Conservation (phyloP, 2,113 vertebrate species). For the Apus apus region DNA sequence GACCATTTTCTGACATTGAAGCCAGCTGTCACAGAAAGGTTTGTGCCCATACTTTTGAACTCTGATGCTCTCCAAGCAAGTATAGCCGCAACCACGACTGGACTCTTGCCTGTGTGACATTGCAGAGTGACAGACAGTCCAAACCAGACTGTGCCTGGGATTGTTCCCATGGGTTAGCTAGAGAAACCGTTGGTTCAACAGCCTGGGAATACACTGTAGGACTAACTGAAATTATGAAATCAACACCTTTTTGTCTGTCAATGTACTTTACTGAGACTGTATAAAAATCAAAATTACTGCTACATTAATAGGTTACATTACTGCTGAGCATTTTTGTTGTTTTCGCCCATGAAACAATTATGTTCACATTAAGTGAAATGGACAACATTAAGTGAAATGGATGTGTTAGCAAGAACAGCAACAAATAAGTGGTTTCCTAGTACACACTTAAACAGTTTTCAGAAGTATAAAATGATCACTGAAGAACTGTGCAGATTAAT, state of each 20-base stretch:
- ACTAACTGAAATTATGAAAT: neutral
- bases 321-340: neutral
- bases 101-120: rapidly evolving
- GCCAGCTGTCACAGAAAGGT: neutral
- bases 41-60: neutral
- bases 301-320: neutral
- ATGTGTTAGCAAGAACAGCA: neutral
- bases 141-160: neutral
- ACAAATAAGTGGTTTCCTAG: neutral
- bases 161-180: neutral
- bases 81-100: rapidly evolving
- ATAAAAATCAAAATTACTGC: neutral
- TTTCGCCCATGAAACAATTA: neutral
- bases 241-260: neutral
- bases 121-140: neutral
- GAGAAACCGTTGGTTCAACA: neutral
- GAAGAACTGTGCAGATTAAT: neutral
- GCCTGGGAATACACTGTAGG: rapidly evolving
- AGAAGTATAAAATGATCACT: neutral
- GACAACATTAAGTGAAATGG: neutral
- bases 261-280: neutral
- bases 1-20: neutral
- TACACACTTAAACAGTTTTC: neutral
- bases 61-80: neutral
- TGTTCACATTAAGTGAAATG: neutral